Evolutionary conservation across 2,113 vertebrate species (phyloP).

Genomic region (Semnornis frantzii): DNA sequence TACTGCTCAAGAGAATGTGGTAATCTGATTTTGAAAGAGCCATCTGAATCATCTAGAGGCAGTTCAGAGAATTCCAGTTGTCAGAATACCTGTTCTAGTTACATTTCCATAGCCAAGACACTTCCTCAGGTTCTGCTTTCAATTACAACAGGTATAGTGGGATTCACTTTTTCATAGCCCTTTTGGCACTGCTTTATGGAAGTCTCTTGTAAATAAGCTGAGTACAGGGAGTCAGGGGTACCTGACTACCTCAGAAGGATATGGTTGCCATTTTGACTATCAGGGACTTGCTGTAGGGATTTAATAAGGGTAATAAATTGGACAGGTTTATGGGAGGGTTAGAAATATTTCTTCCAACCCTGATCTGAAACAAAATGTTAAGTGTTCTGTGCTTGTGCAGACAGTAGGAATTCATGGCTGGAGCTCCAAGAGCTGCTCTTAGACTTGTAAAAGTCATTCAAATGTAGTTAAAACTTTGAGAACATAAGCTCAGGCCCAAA

Average conservation of each 20-base stretch:
- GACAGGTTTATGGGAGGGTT: background rate
- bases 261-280: background rate
- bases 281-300: background rate
- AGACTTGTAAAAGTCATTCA: background rate
- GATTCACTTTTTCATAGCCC: background rate
- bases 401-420: background rate
- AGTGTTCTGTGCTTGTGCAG: background rate
- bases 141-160: background rate
- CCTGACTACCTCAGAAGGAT: background rate
- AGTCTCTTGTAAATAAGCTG: background rate
- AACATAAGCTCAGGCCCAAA: background rate
- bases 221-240: background rate
- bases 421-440: background rate
- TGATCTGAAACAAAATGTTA: background rate
- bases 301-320: background rate
- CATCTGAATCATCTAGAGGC: background rate
- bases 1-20: background rate
- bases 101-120: background rate
- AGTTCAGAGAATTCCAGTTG: conserved; percentile 6
- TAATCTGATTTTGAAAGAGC: conserved; percentile 15
- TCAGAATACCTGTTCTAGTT: background rate
- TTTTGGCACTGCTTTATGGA: background rate
- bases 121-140: background rate
- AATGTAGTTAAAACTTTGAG: background rate
- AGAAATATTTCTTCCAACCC: background rate